phyloP scores from a whole-genome alignment of 2,888 invertebrate species.

The Synergus gifuensis region DNA sequence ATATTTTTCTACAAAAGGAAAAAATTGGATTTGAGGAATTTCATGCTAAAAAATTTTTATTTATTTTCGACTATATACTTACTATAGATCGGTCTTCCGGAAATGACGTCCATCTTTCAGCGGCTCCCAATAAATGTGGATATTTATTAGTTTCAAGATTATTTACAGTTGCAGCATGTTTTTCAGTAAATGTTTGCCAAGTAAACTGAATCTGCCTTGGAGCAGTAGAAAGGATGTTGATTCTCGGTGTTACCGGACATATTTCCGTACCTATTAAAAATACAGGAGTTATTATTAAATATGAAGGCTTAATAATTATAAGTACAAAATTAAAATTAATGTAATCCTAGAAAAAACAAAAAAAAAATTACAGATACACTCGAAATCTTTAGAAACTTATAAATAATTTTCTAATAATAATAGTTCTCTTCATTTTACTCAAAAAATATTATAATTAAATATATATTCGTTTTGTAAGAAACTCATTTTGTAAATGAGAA shows the following conservation, averaged over 20 bases:
- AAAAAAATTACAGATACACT: no score
- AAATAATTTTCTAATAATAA: no score
- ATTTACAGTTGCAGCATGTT: slow-evolving; percentile 79
- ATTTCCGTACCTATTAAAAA: slow-evolving; percentile 53
- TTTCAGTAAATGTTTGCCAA: slow-evolving; percentile 79
- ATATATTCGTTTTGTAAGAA: no score
- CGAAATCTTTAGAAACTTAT: no score
- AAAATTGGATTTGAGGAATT: background rate
- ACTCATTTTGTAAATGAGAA: no score
- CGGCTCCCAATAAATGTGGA: slow-evolving; percentile 78
- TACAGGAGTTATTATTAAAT: no score
- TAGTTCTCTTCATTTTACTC: no score
- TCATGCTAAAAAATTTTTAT: background rate
- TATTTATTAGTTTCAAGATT: slow-evolving; percentile 59
- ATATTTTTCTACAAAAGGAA: no score
- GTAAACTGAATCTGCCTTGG: slow-evolving; percentile 70
- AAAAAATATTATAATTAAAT: no score
- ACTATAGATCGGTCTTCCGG: slow-evolving; percentile 83
- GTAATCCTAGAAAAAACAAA: no score
- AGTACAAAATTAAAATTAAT: no score
- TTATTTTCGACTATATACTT: slow-evolving; percentile 59
- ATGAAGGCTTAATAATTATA: no score
- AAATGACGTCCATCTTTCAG: slow-evolving; percentile 83
- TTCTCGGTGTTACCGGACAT: slow-evolving; percentile 49
- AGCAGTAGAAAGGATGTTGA: slow-evolving; percentile 47